Evolutionary conservation across 2,888 invertebrate genomes (phyloP), one percentile per base, ranked within the genome.

Genomic region (Trissolcus brochymenae): DNA sequence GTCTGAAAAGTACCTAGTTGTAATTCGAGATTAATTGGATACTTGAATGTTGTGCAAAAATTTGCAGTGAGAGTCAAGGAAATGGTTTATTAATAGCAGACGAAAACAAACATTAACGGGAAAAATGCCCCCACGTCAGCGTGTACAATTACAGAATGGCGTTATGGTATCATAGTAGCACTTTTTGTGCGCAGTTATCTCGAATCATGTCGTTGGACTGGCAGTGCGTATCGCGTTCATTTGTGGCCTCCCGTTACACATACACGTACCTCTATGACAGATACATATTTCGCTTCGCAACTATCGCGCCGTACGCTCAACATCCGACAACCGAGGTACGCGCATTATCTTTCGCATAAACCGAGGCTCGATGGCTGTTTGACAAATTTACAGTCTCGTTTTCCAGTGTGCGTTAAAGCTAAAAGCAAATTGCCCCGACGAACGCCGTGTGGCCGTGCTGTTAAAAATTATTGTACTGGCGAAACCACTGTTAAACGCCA

Each of bases 331-430:
- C 78, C 75, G 46, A 59, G 59, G 75, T 76, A 79, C 75, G 72
- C 64, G 71, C 75, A 78, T 78, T 75, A 78, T 78, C 75, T 75
- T 78, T 66, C 78, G 64, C 78, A 78, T 78, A 78, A 78, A 78
- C 71, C 78, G 78, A 74, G 78, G 17, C 78, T 74, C 74, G 68
- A 85, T 84, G 83, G 76, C 77, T 79, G 77, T 71, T 77, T 81
- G 85, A 86, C 85, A 85, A 85, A 86, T 84, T 85, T 85, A 85
- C 82, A 76, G 81, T 79, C 79, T 80, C 78, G 81, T 84, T 84
- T 81, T 73, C 14, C 78, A 79, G 80, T 79, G 82, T 78, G 78
- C 82, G 78, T 81, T 82, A 81, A 76, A 77, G 75, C 78, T 67
- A 76, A 74, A 51, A 56, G 76, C 57, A 79, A 76, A 66, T 70